These are phyloP conservation scores for Agelaius phoeniceus DNA, from an alignment of 2,113 vertebrate species.

Conservation along the genomic window DNA sequence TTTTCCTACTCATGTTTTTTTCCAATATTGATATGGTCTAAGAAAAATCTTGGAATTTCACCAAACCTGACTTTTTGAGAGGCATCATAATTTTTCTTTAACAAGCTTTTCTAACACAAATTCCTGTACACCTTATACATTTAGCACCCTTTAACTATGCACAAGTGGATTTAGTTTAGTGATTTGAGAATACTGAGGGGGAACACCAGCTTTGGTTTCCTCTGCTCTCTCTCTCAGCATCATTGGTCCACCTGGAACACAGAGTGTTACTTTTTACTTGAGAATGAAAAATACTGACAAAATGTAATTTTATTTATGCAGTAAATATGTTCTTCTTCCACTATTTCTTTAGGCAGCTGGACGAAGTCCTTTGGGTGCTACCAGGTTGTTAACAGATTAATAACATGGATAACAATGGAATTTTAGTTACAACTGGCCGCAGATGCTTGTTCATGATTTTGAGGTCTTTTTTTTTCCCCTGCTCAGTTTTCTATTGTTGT, in stretches of 20 bases:
- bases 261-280: not conserved
- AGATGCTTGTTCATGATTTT: constrained; percentile 10
- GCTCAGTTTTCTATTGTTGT: not conserved
- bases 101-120: not conserved
- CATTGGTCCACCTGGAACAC: not conserved
- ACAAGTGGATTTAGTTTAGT: not conserved
- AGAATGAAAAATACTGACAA: not conserved
- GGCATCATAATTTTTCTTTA: not conserved
- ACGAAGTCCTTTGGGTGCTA: constrained; percentile 30
- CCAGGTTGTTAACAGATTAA: constrained; percentile 45
- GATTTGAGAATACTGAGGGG: not conserved
- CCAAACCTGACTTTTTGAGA: not conserved
- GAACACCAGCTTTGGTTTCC: not conserved
- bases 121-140: not conserved
- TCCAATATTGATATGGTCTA: not conserved
- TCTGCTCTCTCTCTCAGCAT: not conserved
- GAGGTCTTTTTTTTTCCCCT: not conserved
- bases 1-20: not conserved
- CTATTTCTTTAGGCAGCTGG: constrained; percentile 11
- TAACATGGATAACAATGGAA: constrained; percentile 19
- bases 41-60: not conserved
- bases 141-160: not conserved
- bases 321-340: not conserved
- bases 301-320: not conserved
- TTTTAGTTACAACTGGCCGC: not conserved